A percentile compares a stretch with the other conserved stretches of the same genome.
phyloP scores from a whole-genome alignment of 2,888 invertebrate species.

The Leptinotarsa tumamoca region DNA sequence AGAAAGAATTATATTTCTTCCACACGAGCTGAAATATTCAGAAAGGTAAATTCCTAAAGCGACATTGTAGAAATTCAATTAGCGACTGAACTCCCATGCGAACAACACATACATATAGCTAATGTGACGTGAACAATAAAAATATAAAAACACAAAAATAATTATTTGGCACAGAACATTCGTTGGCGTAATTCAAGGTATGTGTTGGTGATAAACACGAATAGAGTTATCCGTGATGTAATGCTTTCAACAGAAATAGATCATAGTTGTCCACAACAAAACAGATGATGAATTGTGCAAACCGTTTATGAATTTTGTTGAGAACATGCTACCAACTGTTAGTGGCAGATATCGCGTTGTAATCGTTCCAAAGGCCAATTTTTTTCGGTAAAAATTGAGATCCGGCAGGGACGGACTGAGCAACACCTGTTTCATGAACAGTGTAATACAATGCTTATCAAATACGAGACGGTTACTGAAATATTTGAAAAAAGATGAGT shows the following conservation, averaged over 20 bases:
- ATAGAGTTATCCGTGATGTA: slow-evolving; percentile 19
- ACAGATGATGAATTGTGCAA: slow-evolving; percentile 8
- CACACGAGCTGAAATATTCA: too few relatives aligned
- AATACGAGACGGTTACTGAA: too few relatives aligned
- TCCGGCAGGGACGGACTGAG: slow-evolving; percentile 24
- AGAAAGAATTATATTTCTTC: too few relatives aligned
- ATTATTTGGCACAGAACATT: slow-evolving; percentile 23
- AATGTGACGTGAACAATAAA: not conserved
- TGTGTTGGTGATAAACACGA: not conserved
- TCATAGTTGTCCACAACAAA: slow-evolving; percentile 7
- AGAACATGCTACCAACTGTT: not conserved
- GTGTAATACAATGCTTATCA: too few relatives aligned
- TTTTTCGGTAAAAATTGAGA: not conserved
- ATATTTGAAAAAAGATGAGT: too few relatives aligned
- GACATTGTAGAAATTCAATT: too few relatives aligned
- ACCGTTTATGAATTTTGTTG: not conserved
- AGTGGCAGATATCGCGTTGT: not conserved
- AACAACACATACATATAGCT: not conserved
- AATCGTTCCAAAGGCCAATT: not conserved
- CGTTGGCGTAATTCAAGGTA: slow-evolving; percentile 19
- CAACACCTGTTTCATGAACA: slow-evolving; percentile 12
- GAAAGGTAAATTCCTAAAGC: too few relatives aligned
- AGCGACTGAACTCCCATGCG: not conserved
- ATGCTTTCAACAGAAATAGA: slow-evolving; percentile 18
- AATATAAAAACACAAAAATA: slow-evolving; percentile 10